Percentiles rank a stretch among this genome's conserved stretches.
Evolutionary conservation across 2,113 vertebrate species (phyloP).

Genomic region (Mirounga angustirostris): DNA sequence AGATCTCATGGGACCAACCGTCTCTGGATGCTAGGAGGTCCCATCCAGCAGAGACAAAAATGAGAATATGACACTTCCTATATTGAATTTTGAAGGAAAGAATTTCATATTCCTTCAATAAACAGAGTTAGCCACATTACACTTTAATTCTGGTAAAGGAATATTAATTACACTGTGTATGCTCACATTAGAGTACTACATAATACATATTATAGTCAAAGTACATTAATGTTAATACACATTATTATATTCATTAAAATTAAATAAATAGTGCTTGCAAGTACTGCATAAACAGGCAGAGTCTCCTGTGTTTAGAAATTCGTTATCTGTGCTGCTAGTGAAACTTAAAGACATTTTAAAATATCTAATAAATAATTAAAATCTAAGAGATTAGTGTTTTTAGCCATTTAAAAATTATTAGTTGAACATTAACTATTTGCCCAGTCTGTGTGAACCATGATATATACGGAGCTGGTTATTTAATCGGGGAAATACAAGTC

Average conservation of each 20-base stretch:
- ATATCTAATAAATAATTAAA: background rate
- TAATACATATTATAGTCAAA: background rate
- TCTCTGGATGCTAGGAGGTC: background rate
- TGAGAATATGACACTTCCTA: background rate
- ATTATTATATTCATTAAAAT: background rate
- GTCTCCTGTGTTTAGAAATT: background rate
- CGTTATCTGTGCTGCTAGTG: background rate
- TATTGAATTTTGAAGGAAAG: background rate
- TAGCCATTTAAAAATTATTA: background rate
- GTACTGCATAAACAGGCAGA: background rate
- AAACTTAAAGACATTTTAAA: constrained; percentile 1
- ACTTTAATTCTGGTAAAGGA: background rate
- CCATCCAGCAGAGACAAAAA: background rate
- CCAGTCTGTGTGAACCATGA: background rate
- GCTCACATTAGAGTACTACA: background rate
- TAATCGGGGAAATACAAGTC: background rate
- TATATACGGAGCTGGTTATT: background rate
- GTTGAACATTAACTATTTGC: background rate
- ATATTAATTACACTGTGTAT: background rate
- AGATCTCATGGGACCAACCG: background rate
- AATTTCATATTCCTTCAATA: background rate
- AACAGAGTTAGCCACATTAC: background rate
- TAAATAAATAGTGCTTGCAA: background rate
- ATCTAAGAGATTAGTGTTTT: background rate
- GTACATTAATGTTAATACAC: background rate